These are phyloP conservation scores for Lophotis ruficrista DNA, from an alignment of 2,113 vertebrate genomes.

Conservation along the genomic window DNA sequence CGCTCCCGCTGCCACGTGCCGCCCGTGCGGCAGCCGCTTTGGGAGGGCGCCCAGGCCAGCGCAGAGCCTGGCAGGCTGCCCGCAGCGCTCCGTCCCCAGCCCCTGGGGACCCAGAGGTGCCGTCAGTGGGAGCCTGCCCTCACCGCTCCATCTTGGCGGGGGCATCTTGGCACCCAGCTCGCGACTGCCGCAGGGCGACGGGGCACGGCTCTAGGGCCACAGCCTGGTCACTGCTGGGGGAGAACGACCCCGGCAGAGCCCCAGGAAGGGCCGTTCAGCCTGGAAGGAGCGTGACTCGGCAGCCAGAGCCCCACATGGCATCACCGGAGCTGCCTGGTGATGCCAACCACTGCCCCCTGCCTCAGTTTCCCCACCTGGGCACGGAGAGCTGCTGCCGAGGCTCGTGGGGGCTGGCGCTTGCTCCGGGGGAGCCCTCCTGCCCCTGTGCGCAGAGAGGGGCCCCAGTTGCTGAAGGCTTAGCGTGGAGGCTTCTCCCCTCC, in stretches of 20 bases:
- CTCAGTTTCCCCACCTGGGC: background rate
- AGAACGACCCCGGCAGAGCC: background rate
- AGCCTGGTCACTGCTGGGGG: background rate
- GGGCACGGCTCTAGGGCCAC: background rate
- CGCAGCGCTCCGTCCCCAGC: background rate
- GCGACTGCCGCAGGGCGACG: accelerated
- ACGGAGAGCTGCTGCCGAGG: background rate
- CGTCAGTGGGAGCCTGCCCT: background rate
- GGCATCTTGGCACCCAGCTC: background rate
- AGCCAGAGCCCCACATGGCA: accelerated
- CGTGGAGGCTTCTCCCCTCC: accelerated
- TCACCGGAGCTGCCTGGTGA: background rate
- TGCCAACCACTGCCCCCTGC: background rate
- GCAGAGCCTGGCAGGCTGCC: background rate
- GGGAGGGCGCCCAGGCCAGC: background rate
- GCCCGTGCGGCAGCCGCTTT: background rate
- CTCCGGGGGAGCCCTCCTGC: background rate
- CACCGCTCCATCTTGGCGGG: background rate
- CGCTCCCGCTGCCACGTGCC: accelerated
- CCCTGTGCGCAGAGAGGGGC: accelerated
- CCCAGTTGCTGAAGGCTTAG: accelerated
- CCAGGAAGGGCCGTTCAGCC: background rate
- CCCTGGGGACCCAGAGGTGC: background rate
- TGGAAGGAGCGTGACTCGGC: accelerated
- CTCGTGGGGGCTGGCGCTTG: background rate